Percentiles rank a stretch among this genome's conserved stretches.
Evolutionary conservation across 1,140 invertebrate species (phyloP).

Genomic region (Micrasema longulum): DNA sequence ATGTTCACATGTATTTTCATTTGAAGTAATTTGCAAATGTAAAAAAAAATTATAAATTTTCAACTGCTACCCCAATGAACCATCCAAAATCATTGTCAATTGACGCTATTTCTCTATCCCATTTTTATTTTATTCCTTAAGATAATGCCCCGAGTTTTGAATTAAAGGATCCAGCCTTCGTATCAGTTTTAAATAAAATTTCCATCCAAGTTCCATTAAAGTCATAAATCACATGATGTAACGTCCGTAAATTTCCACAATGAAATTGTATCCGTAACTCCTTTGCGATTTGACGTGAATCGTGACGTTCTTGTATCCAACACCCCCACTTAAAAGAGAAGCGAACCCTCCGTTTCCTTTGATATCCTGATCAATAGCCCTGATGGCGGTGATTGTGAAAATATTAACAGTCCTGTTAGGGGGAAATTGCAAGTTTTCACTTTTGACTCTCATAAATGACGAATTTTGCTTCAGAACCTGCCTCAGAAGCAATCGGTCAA

Average conservation of each 20-base stretch:
- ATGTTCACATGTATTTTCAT: too few species aligned
- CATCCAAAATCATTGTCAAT: too few species aligned
- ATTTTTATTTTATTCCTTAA: too few species aligned
- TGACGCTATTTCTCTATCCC: too few species aligned
- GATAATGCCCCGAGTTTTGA: too few species aligned
- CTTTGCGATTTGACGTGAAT: slow-evolving; percentile 62
- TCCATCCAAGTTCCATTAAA: too few species aligned
- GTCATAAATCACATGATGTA: slow-evolving; percentile 16
- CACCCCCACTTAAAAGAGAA: slow-evolving; percentile 58
- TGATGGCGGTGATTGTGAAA: slow-evolving; percentile 58
- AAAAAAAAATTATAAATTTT: too few species aligned
- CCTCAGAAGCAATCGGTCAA: slow-evolving; percentile 53
- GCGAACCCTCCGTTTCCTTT: slow-evolving; percentile 65
- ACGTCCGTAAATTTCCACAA: slow-evolving; percentile 60
- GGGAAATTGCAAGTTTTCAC: slow-evolving; percentile 56
- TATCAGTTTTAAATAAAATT: too few species aligned
- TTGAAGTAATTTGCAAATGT: too few species aligned
- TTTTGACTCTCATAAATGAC: slow-evolving; percentile 58
- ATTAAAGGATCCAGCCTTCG: too few species aligned
- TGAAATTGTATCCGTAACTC: slow-evolving; percentile 60
- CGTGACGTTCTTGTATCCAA: slow-evolving; percentile 60
- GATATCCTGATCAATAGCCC: slow-evolving; percentile 66
- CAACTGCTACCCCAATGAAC: too few species aligned
- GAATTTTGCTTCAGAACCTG: slow-evolving; percentile 60
- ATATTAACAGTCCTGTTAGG: slow-evolving; percentile 43